Evolutionary conservation across 1,140 invertebrate genomes (phyloP), one percentile per base, ranked within the genome.

Genomic region (Drosophila prosaltans): DNA sequence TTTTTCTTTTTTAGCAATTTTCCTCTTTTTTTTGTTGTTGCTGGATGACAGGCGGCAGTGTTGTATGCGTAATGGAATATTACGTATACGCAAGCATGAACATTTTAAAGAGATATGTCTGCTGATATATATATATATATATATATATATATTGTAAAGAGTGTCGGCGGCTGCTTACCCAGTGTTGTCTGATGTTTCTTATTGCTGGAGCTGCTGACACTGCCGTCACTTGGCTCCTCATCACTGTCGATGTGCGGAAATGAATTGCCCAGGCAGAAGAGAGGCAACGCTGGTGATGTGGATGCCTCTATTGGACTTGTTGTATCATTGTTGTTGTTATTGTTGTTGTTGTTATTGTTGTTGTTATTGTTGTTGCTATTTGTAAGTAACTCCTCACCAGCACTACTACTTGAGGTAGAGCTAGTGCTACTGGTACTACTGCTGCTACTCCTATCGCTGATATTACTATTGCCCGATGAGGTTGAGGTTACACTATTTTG

Each of bases 191-290:
- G 92, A 21, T 83, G 88, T 54, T 92, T 91, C 64, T 93, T 92
- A 6, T 28, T 36, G 26, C 91, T 75, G 94, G 94, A 69, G 94
- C 94, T 72, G 95, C 95, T 60, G 61, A 69, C 79, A 36, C 48
- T 51, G 45, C 45, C 69, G 65, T 93, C 93, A 74, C 94, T 94
- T 61, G 95, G 94, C 81, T 95, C 95, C 70, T 95, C 95, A 80
- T 95, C 95, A 80, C 95, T 95, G 91, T 95, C 95, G 75, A 95
- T 95, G 90, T 95, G 95, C 55, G 94, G 94, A 91, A 95, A 95
- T 68, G 95, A 94, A n/a, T 94, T 94, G 8, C 94, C 94, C 65
- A 95, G 92, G 90, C 95, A 95, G 81, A 95, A 95, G 85, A 94
- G 93, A 21, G 94, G 93, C 72, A 92, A 68, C 7, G 90, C 81